Evolutionary conservation across 2,888 invertebrate species (phyloP), one percentile per base, ranked within the genome.

Genomic region (Brachycybe producta): DNA sequence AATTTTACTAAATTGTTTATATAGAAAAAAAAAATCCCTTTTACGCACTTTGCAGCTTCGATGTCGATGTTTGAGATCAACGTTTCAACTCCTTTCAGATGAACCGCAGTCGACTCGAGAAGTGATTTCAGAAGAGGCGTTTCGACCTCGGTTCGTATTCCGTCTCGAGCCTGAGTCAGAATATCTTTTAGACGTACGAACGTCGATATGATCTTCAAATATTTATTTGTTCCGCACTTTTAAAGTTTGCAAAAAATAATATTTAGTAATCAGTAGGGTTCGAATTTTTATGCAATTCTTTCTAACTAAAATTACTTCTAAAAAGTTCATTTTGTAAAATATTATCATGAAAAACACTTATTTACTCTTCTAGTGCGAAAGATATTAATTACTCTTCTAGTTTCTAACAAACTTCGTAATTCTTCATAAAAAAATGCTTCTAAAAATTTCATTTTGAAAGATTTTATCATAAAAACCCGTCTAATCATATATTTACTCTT

Each of bases 21-120:
- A 43, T 49, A 36, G 26, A 27, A n/a, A 42, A 41, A 30, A 11
- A 8, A 46, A 2, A 24, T 19, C 8, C 35, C 26, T 49, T n/a
- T 42, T 52, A 49, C 56, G 56, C 55, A 68, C 68, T 56, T 66
- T 26, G 67, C 67, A 51, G 65, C 65, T 34, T 61, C 57, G 27
- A 52, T 54, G 45, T 61, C 52, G 11, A 62, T 52, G 46, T 61
- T 60, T 5, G 32, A 35, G 8, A 56, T 24, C 44, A 55, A 60
- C 27, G 32, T 36, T 8, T 57, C 53, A 1, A 61, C 52, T 48
- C 52, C 52, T 24, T 52, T 23, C 21, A 61, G 48, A 7, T 54
- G 51, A 8, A 53, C 40, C n/a, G 55, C 23, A 39, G 55, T 50
- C 26, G 57, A 56, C 13, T 61, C 56, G 3, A 62, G 39, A 8